Conservation (phyloP, 2,113 vertebrate species). For the Antechinus flavipes region DNA sequence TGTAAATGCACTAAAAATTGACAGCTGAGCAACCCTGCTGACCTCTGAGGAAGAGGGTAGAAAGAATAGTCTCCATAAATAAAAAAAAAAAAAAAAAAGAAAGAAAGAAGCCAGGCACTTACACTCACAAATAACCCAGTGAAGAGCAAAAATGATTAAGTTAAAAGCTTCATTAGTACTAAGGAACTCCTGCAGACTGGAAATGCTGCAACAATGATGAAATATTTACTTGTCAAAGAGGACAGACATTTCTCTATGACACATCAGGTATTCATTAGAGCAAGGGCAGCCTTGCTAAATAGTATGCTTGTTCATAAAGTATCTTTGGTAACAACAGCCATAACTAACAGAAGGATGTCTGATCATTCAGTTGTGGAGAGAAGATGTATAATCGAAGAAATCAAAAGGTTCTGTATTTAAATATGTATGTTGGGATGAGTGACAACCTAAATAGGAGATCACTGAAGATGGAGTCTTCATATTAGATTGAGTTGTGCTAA, state of each 20-base stretch:
- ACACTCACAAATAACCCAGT: conserved; percentile 56
- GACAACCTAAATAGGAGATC: background rate
- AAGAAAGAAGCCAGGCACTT: conserved; percentile 58
- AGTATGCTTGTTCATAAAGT: conserved; percentile 26
- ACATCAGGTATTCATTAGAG: conserved; percentile 36
- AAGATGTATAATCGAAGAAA: conserved; percentile 48
- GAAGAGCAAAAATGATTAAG: conserved; percentile 56
- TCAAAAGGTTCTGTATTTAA: conserved; percentile 17
- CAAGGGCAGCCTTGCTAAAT: conserved; percentile 46
- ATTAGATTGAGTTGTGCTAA: background rate
- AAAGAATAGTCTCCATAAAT: conserved; percentile 53
- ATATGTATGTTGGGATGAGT: conserved; percentile 30
- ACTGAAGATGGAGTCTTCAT: background rate
- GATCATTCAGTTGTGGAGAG: conserved; percentile 28
- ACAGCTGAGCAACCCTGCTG: conserved; percentile 33
- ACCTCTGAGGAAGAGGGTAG: conserved; percentile 33
- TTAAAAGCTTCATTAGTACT: conserved; percentile 62
- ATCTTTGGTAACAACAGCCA: conserved; percentile 41
- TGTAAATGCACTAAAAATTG: conserved; percentile 47
- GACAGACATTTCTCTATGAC: conserved; percentile 35
- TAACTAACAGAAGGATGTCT: conserved; percentile 19
- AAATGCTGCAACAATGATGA: conserved; percentile 45
- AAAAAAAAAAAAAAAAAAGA: conserved; percentile 30
- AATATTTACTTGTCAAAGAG: conserved; percentile 36
- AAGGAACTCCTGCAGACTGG: conserved; percentile 14